phyloP scores from a whole-genome alignment of 2,113 vertebrate genomes.

The Cinclus mexicanus region DNA sequence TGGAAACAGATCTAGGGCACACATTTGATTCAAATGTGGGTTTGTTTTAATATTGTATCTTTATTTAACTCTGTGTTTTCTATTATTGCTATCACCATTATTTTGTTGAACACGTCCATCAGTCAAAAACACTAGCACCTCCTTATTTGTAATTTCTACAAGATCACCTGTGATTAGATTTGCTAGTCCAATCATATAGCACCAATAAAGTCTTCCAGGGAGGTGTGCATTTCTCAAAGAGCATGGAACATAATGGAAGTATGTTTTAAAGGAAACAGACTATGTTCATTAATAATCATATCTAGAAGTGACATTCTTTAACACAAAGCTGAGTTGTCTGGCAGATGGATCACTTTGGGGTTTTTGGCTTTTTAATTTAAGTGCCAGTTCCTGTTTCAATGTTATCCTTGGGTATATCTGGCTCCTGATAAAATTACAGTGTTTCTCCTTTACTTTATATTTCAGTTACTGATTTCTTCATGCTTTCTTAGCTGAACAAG shows the following conservation, averaged over 20 bases:
- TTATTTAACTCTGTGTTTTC: neutral
- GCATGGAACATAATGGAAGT: neutral
- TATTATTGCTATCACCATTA: neutral
- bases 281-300: neutral
- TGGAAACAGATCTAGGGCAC: slow-evolving; percentile 6
- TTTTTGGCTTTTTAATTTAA: neutral
- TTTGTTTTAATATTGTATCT: neutral
- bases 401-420: neutral
- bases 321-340: neutral
- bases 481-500: neutral
- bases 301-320: neutral
- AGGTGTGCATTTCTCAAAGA: neutral
- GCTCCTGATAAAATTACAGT: neutral
- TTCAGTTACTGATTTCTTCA: neutral
- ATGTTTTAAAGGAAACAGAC: neutral
- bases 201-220: neutral
- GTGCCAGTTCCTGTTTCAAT: neutral
- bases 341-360: neutral
- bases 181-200: neutral
- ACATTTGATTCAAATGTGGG: neutral
- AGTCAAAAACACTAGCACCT: neutral
- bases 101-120: neutral
- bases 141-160: neutral
- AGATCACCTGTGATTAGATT: neutral
- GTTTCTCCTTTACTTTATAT: neutral